Percentiles rank a stretch among this genome's conserved stretches.
Conservation (phyloP, 2,888 invertebrate species). For the Idaea straminata region DNA sequence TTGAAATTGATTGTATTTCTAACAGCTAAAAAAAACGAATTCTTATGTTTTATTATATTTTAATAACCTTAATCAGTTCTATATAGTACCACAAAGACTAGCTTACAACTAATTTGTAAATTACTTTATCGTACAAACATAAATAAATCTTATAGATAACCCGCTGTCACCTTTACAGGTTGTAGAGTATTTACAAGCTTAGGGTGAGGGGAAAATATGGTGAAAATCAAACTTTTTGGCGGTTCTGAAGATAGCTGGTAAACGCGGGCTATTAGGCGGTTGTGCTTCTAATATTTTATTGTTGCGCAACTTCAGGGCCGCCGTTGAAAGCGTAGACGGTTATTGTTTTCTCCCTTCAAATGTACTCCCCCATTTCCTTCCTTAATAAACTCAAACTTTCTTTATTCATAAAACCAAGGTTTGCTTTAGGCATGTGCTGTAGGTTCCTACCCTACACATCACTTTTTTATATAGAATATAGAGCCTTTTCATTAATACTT, state of each 20-base stretch:
- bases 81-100: conserved; percentile 63
- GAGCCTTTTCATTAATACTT: too few species aligned
- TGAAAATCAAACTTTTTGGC: not conserved
- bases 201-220: not conserved
- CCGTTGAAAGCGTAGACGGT: too few species aligned
- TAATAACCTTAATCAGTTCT: conserved; percentile 48
- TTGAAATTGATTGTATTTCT: not conserved
- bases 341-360: too few species aligned
- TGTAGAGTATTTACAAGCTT: conserved; percentile 15
- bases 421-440: too few species aligned
- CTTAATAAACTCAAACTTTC: too few species aligned
- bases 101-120: conserved; percentile 79
- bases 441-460: too few species aligned
- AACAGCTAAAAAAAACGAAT: conserved; percentile 19
- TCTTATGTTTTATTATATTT: conserved; percentile 39
- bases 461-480: too few species aligned
- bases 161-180: conserved; percentile 24
- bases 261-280: too few species aligned
- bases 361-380: too few species aligned
- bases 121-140: conserved; percentile 68
- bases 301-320: too few species aligned
- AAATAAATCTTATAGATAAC: conserved; percentile 55
- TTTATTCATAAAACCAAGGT: too few species aligned
- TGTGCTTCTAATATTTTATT: too few species aligned
- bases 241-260: not conserved